These are phyloP conservation scores for Xiphias gladius DNA, from an alignment of 2,113 vertebrate genomes.

Conservation along the genomic window DNA sequence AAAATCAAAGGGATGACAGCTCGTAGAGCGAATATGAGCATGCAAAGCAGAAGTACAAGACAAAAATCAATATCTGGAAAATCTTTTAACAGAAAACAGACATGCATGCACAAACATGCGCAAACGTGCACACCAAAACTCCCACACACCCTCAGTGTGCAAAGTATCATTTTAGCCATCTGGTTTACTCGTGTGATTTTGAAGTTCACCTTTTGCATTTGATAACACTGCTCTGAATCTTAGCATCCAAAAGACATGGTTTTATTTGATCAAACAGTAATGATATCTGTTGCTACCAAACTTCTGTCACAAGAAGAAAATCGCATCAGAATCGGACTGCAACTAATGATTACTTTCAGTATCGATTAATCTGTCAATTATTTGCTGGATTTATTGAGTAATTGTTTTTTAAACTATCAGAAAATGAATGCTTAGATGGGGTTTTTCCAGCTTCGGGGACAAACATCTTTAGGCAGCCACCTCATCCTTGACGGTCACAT, in stretches of 20 bases:
- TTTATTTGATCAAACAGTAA: not conserved
- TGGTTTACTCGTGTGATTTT: slow-evolving; percentile 6
- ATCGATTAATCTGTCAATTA: too few species aligned
- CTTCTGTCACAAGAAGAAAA: not conserved
- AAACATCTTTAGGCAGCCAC: slow-evolving; percentile 26
- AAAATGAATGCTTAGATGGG: not conserved
- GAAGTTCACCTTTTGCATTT: not conserved
- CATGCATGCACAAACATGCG: slow-evolving; percentile 2
- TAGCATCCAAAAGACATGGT: not conserved
- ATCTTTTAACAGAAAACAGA: slow-evolving; percentile 30
- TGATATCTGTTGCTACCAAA: not conserved
- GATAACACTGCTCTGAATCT: not conserved
- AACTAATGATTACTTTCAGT: not conserved
- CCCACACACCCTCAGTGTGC: slow-evolving; percentile 11
- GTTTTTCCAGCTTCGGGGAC: slow-evolving; percentile 23
- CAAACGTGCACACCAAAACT: slow-evolving; percentile 19
- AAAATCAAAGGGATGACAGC: slow-evolving; percentile 50
- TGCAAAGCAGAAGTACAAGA: slow-evolving; percentile 37
- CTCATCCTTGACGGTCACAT: slow-evolving; percentile 22
- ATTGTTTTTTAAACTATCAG: not conserved
- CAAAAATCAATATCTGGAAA: slow-evolving; percentile 63
- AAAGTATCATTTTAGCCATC: not conserved
- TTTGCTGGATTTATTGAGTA: too few species aligned
- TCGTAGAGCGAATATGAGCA: slow-evolving; percentile 44
- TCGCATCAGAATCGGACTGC: not conserved